Base-by-base conservation (phyloP, 2,888 invertebrate species). In the Leucophenga montana region DNA sequence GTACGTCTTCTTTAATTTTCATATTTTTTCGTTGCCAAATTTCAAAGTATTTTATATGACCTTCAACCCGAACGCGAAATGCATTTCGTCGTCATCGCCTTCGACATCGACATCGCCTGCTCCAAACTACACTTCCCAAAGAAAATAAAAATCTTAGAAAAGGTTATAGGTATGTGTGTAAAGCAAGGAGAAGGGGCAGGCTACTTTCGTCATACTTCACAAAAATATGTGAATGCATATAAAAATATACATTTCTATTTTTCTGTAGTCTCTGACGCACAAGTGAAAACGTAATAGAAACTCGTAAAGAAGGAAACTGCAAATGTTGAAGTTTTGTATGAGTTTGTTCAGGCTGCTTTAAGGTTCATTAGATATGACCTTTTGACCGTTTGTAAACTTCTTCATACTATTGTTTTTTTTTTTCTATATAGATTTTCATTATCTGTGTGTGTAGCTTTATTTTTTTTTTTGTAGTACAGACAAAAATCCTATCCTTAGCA, bases 201-300 rank as follows among this genome's bases (percentile, higher is more conserved):
- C 16, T 20, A 53, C 20, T 9, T 4, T 9, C 53, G 53, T 9
- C 20, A 9, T 16, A 33, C 8, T 22, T n/a, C 54, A 46, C n/a
- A 56, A 56, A 56, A 67, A 57, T 67, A 67, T 67, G 46, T 22
- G 46, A 27, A 59, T 61, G 33, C 61, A 18, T 22, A 22, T 22
- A 13, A 44, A 50, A 18, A 33, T 18, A 62, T 67, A 57, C 54
- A 67, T 64, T 64, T 68, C 68, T 33, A 33, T 9, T 62, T 48
- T 46, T 13, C 65, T 39, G 9, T 68, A 39, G 39, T 20, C 33
- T 48, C 64, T 54, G 56, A 39, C 54, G 64, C 53, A 39, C 61
- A n/a, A 61, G 44, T 33, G 31, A 61, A 11, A 64, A 22, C 33
- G 46, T n/a, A 44, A 20, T 13, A 64, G 44, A 62, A n/a, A n/a